Conservation (phyloP, 2,888 invertebrate species). For the Tortrix viridana region DNA sequence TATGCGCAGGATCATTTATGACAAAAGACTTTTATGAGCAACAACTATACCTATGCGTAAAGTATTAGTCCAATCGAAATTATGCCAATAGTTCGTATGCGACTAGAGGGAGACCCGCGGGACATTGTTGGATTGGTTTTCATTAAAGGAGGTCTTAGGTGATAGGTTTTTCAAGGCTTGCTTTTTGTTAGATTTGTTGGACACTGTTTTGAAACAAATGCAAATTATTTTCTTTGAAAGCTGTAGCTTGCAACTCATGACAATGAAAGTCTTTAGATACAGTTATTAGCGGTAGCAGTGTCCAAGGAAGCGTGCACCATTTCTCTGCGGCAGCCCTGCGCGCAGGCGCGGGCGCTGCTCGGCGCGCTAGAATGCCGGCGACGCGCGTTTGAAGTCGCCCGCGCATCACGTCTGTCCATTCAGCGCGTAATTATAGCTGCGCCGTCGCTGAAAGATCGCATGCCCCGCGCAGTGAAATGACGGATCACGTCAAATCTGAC, state of each 20-base stretch:
- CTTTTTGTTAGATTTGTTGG: no score
- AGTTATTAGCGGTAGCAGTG: no score
- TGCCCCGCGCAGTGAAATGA: slow-evolving; percentile 20
- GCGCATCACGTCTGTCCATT: slow-evolving; percentile 42
- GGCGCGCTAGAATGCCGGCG: slow-evolving; percentile 55
- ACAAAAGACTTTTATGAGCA: no score
- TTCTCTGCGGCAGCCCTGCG: neutral
- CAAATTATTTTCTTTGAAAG: neutral
- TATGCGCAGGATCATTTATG: no score
- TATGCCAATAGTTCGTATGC: no score
- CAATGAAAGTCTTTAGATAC: neutral
- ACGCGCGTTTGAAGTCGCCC: slow-evolving; percentile 58
- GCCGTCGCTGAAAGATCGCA: slow-evolving; percentile 29
- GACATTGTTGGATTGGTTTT: no score
- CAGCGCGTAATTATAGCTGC: slow-evolving; percentile 50
- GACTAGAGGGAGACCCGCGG: no score
- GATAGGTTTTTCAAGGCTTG: no score
- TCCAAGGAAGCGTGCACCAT: neutral
- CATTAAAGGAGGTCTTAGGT: no score
- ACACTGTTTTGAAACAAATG: no score
- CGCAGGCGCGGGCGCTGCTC: slow-evolving; percentile 33
- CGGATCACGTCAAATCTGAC: slow-evolving; percentile 34
- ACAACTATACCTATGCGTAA: no score
- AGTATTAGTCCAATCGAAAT: no score
- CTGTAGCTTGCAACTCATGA: neutral